Base-by-base conservation (phyloP, 2,888 invertebrate species). In the Aplocera efformata region DNA sequence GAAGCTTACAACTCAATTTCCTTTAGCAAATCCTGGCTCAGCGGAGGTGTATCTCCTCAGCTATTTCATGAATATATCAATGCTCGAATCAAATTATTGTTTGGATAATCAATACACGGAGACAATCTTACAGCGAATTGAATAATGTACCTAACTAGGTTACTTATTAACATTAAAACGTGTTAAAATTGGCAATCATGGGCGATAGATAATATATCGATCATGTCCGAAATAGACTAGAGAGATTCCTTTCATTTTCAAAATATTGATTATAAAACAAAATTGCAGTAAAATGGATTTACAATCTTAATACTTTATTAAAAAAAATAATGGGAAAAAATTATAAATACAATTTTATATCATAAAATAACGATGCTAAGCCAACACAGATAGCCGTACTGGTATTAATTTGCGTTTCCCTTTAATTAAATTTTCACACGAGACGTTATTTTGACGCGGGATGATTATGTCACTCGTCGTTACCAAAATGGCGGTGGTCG, bases 1-100 rank as follows among this genome's bases (percentile, higher is more conserved):
- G 64, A 65, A 74, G 78, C 77, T 78, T 76, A 75, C 72, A 70
- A 76, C 74, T 72, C 78, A 78, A 79, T 79, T 79, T 77, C 68
- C 67, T 67, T 62, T 60, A 64, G 63, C 63, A 74, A 78, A 78
- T 72, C 77, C 75, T 59, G 77, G 78, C 72, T 78, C 71, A 73
- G 63, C 56, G 58, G 67, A 73, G 71, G 69, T 71, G 67, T 61
- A 69, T 60, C 58, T 65, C 58, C 58, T 64, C 58, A 64, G 65
- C 61, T 67, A 68, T 74, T 72, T 64, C 67, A 69, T 72, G 71
- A 75, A 72, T 73, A 73, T 52, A 69, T 71, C 50, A 63, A 45
- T 42, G 42, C 48, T 35, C 49, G 44, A 49, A 39, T 41, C 39
- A 52, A 52, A 50, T 52, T 46, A 52, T 52, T 52, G 45, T 45